Evolutionary conservation across 2,797 vertebrate genomes (phyloP).

Genomic region (Manis pentadactyla): DNA sequence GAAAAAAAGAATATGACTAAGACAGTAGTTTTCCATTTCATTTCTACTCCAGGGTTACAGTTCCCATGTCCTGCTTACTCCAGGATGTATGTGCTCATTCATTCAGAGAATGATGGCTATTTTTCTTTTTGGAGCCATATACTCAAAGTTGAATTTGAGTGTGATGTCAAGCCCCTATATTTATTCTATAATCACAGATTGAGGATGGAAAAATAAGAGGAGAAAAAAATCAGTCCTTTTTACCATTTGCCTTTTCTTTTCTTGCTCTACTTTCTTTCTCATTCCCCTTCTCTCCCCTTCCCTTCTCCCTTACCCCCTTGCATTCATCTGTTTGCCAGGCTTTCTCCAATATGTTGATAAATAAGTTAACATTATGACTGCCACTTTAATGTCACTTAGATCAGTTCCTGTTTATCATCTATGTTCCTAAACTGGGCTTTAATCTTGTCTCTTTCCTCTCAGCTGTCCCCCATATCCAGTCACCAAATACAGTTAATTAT

Average conservation of each 20-base stretch:
- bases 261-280: not conserved
- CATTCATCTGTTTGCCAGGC: not conserved
- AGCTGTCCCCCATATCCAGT: not conserved
- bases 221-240: not conserved
- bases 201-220: not conserved
- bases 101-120: not conserved
- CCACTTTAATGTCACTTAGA: not conserved
- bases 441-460: not conserved
- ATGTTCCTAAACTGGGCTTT: not conserved
- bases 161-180: not conserved
- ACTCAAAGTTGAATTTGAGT: slow-evolving; percentile 26
- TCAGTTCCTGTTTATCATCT: slow-evolving; percentile 1
- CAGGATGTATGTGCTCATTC: not conserved
- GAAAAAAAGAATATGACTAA: not conserved
- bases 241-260: not conserved
- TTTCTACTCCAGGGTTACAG: not conserved
- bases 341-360: not conserved
- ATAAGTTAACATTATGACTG: not conserved
- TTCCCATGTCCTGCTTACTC: not conserved
- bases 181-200: slow-evolving; percentile 40
- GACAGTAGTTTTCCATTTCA: not conserved
- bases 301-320: not conserved
- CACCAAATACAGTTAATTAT: slow-evolving; percentile 4
- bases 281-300: too few species aligned
- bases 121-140: not conserved